Evolutionary conservation across 2,888 invertebrate species (phyloP).

Genomic region (Cistogaster globosa): DNA sequence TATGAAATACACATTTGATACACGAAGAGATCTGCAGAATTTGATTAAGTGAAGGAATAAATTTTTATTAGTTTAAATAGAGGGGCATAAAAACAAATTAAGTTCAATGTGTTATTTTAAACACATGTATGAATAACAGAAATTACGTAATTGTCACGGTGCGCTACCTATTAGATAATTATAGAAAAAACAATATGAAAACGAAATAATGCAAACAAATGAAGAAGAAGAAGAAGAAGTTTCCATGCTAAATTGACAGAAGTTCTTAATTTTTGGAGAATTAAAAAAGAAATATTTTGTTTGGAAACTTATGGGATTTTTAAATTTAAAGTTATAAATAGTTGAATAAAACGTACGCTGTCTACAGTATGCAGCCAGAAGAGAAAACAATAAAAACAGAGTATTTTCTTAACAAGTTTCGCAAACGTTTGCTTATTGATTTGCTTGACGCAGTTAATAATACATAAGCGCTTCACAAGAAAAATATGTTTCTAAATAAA

Average conservation of each 20-base stretch:
- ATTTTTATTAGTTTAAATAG: not conserved
- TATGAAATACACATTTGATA: slow-evolving; percentile 45
- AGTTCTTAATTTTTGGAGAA: not conserved
- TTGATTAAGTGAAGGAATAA: slow-evolving; percentile 7
- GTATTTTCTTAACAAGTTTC: too few relatives aligned
- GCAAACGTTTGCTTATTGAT: too few relatives aligned
- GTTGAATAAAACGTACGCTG: too few relatives aligned
- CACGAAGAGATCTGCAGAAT: slow-evolving; percentile 3
- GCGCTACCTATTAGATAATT: slow-evolving; percentile 27
- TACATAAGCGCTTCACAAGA: too few relatives aligned
- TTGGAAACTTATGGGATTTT: too few relatives aligned
- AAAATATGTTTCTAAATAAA: too few relatives aligned
- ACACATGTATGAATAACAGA: not conserved
- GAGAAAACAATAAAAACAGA: too few relatives aligned
- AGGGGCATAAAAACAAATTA: not conserved
- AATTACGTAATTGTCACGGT: slow-evolving; percentile 49
- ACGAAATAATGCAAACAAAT: slow-evolving; percentile 21
- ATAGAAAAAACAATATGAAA: slow-evolving; percentile 5
- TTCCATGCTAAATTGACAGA: not conserved
- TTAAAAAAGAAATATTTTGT: too few relatives aligned
- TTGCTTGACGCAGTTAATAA: too few relatives aligned
- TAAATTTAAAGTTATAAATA: too few relatives aligned
- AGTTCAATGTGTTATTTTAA: slow-evolving; percentile 1
- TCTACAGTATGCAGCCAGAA: too few relatives aligned
- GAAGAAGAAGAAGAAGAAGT: slow-evolving; percentile 3